Percentiles rank a stretch among this genome's conserved stretches.
These are phyloP conservation scores for Notolabrus celidotus DNA, from an alignment of 2,797 vertebrate genomes.

Conservation along the genomic window DNA sequence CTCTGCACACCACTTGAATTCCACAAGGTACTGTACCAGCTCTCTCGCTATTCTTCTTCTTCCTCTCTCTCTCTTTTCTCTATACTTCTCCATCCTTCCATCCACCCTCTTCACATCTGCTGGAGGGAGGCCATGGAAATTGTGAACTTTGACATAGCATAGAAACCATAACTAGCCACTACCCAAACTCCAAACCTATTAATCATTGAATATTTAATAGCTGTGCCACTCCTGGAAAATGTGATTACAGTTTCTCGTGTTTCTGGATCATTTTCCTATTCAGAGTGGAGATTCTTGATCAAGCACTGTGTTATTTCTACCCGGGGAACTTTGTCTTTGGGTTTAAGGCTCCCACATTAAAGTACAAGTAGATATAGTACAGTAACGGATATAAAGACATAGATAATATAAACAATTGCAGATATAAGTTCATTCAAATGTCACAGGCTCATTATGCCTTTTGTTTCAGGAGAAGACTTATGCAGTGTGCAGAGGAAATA, in stretches of 20 bases:
- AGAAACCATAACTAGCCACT: conserved; percentile 19
- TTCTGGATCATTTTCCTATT: background rate
- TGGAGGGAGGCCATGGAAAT: conserved; percentile 20
- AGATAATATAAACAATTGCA: too few relatives aligned
- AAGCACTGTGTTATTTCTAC: too few relatives aligned
- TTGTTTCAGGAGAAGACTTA: too few relatives aligned
- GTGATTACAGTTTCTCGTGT: conserved; percentile 10
- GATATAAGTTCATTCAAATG: too few relatives aligned
- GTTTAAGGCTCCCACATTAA: too few relatives aligned
- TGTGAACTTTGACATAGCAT: conserved; percentile 19
- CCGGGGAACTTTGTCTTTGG: too few relatives aligned
- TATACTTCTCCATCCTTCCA: conserved; percentile 15
- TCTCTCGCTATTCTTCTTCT: conserved; percentile 16
- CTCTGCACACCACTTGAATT: conserved; percentile 78
- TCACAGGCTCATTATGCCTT: too few relatives aligned
- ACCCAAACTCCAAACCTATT: conserved; percentile 15
- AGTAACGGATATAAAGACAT: too few relatives aligned
- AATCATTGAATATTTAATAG: conserved; percentile 34
- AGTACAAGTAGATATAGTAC: too few relatives aligned
- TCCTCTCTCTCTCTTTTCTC: background rate
- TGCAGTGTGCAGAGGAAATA: too few relatives aligned
- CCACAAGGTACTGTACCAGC: conserved; percentile 71
- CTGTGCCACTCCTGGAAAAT: conserved; percentile 27
- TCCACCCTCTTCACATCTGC: conserved; percentile 37
- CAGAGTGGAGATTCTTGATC: too few relatives aligned